phyloP scores from a whole-genome alignment of 2,888 invertebrate species.

The Melolontha melolontha region DNA sequence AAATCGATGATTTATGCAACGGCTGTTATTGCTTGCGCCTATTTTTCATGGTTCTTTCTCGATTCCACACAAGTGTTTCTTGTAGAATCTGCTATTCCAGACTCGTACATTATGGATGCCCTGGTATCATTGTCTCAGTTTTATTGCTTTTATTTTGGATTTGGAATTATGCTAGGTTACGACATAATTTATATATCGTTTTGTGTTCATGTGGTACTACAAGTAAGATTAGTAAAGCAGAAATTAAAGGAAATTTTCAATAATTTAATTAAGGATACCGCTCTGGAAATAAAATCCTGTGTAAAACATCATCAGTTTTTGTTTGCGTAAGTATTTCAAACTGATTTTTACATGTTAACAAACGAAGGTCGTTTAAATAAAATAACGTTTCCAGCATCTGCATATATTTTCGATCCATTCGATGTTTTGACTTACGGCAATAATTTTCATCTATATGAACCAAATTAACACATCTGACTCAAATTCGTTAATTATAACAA shows the following conservation, averaged over 20 bases:
- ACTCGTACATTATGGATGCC: background rate
- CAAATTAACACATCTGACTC: too few species aligned
- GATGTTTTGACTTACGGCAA: too few species aligned
- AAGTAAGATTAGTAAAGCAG: slow-evolving; percentile 5
- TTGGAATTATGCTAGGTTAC: background rate
- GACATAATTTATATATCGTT: slow-evolving; percentile 1
- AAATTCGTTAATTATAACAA: too few species aligned
- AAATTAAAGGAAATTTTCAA: slow-evolving; percentile 3
- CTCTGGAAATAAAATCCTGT: background rate
- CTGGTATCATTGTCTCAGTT: background rate
- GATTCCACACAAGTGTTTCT: background rate
- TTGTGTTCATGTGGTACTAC: background rate
- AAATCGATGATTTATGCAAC: too few species aligned
- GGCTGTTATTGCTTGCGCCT: too few species aligned
- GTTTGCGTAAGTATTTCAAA: background rate
- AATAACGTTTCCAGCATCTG: too few species aligned
- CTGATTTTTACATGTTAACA: too few species aligned
- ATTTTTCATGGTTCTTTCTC: background rate
- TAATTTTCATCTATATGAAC: too few species aligned
- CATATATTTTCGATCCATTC: too few species aligned
- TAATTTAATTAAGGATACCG: background rate
- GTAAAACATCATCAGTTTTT: slow-evolving; percentile 12
- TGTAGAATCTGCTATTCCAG: background rate
- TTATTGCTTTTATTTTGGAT: slow-evolving; percentile 1
- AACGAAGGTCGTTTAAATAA: too few species aligned